Evolutionary conservation across 2,888 invertebrate genomes (phyloP), one percentile per base, ranked within the genome.

Genomic region (Conus canariensis): DNA sequence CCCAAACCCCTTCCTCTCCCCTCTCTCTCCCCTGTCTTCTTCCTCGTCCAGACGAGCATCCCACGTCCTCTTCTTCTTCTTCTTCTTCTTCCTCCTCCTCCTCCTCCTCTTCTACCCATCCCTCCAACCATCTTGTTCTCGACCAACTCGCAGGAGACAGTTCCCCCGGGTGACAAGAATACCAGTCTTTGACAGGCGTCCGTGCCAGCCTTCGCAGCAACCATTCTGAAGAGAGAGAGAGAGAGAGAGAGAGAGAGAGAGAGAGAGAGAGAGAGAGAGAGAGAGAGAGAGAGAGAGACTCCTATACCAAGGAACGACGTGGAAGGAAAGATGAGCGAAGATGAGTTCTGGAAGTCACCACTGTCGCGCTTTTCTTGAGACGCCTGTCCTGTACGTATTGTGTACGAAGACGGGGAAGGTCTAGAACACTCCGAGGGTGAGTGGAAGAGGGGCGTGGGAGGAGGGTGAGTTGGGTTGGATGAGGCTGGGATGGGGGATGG

Each of bases 301-400:
- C 64, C 64, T 64, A 60, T 60, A 16, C 5, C 85, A 58, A 12
- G 58, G 8, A 8, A n/a, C 30, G 19, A 16, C 1, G 7, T 82
- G 22, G 19, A 19, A 59, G 8, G 9, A 7, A 9, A 19, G 64
- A n/a, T 67, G 30, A 86, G 86, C 86, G 86, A 64, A 45, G 64
- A 10, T 14, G 86, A 30, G 16, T 9, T n/a, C 12, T 12, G 56
- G 45, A 19, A 22, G 74, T 22, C 87, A 45, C 10, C n/a, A n/a
- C n/a, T 30, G 14, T 56, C 74, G 88, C n/a, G 88, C 88, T 88
- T 12, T 83, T 83, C 64, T 45, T 14, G 19, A n/a, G 25, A 12
- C 56, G 8, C 19, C 59, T 45, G 64, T 64, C 16, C 16, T 1
- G 10, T 88, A 88, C 80, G 14, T 88, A 88, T 67, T 64, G 16